These are phyloP conservation scores for Drosophila lowei DNA, from an alignment of 1,140 invertebrate genomes.

Conservation along the genomic window DNA sequence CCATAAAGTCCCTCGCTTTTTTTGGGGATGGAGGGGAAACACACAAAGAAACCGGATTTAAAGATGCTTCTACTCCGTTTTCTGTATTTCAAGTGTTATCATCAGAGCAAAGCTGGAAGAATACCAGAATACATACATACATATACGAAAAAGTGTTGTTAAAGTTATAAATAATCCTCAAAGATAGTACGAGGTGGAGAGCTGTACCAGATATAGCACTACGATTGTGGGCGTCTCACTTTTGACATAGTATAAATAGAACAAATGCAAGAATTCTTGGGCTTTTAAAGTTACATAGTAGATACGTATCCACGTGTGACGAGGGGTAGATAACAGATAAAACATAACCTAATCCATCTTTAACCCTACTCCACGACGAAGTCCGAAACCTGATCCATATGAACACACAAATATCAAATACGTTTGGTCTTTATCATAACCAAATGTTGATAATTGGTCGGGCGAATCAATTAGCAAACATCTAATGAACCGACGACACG, in stretches of 20 bases:
- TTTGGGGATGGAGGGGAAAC: constrained; percentile 4
- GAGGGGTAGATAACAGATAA: too few species aligned
- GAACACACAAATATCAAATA: neutral
- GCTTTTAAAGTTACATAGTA: too few species aligned
- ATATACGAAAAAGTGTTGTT: constrained; percentile 29
- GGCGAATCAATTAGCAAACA: constrained; percentile 52
- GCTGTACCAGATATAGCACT: neutral
- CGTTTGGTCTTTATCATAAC: constrained; percentile 23
- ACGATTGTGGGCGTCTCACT: too few species aligned
- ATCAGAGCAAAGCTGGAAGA: constrained; percentile 48
- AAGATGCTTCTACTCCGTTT: constrained; percentile 70
- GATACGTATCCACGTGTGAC: too few species aligned
- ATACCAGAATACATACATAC: constrained; percentile 7
- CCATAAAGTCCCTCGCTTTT: constrained; percentile 1
- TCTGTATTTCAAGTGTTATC: constrained; percentile 40
- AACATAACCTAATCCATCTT: neutral
- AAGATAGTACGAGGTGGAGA: constrained; percentile 18
- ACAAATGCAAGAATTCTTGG: too few species aligned
- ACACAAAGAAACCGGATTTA: constrained; percentile 70
- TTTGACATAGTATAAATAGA: too few species aligned
- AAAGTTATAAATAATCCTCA: constrained; percentile 32
- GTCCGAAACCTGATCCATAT: constrained; percentile 32
- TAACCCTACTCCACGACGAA: neutral
- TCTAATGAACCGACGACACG: constrained; percentile 53
- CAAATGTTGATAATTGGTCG: constrained; percentile 29